phyloP scores from a whole-genome alignment of 92 coral and sea anemone genomes.

The Zoanthus gigantus region DNA sequence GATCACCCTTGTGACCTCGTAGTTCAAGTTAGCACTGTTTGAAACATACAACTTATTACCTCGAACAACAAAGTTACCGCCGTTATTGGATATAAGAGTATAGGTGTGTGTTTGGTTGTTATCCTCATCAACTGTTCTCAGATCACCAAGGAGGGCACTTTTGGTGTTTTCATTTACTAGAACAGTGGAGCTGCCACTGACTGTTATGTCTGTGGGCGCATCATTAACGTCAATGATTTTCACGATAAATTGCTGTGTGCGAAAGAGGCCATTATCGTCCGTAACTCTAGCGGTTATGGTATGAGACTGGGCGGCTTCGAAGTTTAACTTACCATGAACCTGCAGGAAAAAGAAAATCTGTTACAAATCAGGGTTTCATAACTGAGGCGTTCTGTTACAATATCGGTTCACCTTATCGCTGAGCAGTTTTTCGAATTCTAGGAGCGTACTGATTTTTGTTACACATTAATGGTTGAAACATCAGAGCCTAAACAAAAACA shows the following conservation, averaged over 20 bases:
- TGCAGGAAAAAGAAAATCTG: neutral
- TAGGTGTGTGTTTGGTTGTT: conserved; percentile 76
- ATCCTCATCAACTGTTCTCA: conserved; percentile 89
- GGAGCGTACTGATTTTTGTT: too few relatives aligned
- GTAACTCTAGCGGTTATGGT: conserved; percentile 78
- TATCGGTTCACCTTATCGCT: too few relatives aligned
- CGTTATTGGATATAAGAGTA: conserved; percentile 62
- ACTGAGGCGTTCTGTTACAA: too few relatives aligned
- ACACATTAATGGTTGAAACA: too few relatives aligned
- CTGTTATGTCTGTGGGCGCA: conserved; percentile 79
- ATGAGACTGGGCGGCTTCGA: conserved; percentile 74
- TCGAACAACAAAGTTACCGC: conserved; percentile 76
- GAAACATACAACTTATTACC: conserved; percentile 82
- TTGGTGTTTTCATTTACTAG: conserved; percentile 83
- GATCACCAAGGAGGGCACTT: conserved; percentile 74
- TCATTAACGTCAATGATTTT: conserved; percentile 82
- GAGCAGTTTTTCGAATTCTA: too few relatives aligned
- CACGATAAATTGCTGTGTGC: conserved; percentile 65
- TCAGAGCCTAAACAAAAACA: too few relatives aligned
- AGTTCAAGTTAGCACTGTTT: conserved; percentile 73
- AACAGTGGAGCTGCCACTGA: conserved; percentile 80
- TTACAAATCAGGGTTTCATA: too few relatives aligned
- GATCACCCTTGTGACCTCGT: conserved; percentile 65
- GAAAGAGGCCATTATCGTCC: conserved; percentile 84
- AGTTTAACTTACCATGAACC: conserved; percentile 76